A percentile compares a stretch with the other conserved stretches of the same genome.
phyloP scores from a whole-genome alignment of 2,797 vertebrate species.

The Sebastes minor region DNA sequence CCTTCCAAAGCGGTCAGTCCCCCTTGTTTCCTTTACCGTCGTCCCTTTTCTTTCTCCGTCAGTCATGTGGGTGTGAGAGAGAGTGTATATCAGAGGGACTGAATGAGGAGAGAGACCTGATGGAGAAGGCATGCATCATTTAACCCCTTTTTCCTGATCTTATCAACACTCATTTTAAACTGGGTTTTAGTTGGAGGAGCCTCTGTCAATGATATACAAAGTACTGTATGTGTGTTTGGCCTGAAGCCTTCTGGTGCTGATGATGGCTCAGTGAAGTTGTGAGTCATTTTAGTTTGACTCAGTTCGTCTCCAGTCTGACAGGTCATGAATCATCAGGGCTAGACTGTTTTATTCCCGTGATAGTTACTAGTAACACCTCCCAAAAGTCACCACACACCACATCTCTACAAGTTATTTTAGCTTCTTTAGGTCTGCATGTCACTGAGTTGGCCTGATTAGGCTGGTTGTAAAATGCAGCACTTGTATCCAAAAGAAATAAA shows the following conservation, averaged over 20 bases:
- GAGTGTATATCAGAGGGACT: background rate
- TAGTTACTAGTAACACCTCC: background rate
- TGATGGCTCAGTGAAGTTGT: background rate
- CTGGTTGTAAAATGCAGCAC: background rate
- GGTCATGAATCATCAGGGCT: constrained; percentile 7
- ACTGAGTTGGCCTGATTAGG: background rate
- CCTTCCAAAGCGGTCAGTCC: constrained; percentile 97
- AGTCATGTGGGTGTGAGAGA: constrained; percentile 3
- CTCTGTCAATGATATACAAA: background rate
- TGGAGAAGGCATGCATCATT: constrained; percentile 18
- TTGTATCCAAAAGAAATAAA: background rate
- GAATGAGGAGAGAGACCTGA: constrained; percentile 1
- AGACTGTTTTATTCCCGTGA: background rate
- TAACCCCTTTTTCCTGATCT: background rate
- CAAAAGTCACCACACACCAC: background rate
- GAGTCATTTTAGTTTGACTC: background rate
- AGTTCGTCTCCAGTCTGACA: background rate
- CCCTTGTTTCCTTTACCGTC: constrained; percentile 40
- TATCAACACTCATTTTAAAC: background rate
- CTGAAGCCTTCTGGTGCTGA: background rate
- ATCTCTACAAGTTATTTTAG: background rate
- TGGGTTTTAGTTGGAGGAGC: background rate
- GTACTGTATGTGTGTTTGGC: background rate
- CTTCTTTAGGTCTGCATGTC: background rate
- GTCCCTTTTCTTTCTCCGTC: constrained; percentile 11